Evolutionary conservation across 2,888 invertebrate genomes (phyloP), one percentile per base, ranked within the genome.

Genomic region (Orthonevra nobilis): DNA sequence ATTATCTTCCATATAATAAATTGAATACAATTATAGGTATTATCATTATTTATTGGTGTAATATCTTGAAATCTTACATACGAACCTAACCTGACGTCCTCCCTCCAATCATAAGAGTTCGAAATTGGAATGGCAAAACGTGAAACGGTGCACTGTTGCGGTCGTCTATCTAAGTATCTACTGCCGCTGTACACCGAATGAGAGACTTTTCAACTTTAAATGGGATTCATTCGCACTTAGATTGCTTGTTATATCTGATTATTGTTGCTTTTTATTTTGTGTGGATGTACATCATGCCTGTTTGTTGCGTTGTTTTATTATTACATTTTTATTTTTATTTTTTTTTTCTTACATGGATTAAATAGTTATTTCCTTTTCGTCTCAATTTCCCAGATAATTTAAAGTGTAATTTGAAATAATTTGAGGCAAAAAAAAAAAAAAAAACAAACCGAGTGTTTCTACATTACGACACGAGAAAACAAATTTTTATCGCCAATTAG

Each of bases 1-100:
- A 88, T 86, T 87, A 87, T 87, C 87, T 86, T 84, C 85, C 85
- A 87, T 88, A 87, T 88, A 87, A 87, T 88, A 88, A 88, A 87
- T 87, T 86, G 87, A 86, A 84, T 86, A 87, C 87, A 88, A 87
- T 87, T 87, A 87, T 87, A 85, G 86, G 87, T 86, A 87, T 88
- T 88, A 88, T 87, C 87, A 86, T 88, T 88, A 87, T 87, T 87
- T 87, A 87, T 88, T 85, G 88, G 73, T 79, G 79, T 79, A 73
- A 73, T 79, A 79, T 79, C 79, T 79, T 73, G 79, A 73, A 79
- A 79, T 79, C 79, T 73, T 79, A 79, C 66, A 79, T 34, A 70
- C 50, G 48, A 38, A 61, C 36, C 38, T 64, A 54, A 54, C 48
- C 17, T 70, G 58, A 44, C 64, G 42, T 50, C 38, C 34, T 70